phyloP scores from a whole-genome alignment of 2,797 vertebrate species.

The Allenopithecus nigroviridis region DNA sequence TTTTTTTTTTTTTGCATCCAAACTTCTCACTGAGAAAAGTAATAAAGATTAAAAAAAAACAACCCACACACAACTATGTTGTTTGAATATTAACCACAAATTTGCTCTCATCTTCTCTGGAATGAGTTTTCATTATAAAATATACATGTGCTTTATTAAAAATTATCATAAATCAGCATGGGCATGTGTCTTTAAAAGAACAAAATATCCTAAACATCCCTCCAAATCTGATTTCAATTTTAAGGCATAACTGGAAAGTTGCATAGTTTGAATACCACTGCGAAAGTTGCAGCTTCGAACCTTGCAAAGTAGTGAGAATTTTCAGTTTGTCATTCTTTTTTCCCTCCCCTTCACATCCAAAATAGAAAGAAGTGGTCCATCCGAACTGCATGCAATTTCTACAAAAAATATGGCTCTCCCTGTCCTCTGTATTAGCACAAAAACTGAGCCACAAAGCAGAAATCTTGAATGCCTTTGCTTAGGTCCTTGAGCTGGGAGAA shows the following conservation, averaged over 20 bases:
- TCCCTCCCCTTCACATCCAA: background rate
- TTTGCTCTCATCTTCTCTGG: conserved; percentile 2
- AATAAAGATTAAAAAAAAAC: background rate
- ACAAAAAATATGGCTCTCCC: background rate
- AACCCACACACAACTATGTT: background rate
- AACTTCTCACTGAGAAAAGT: background rate
- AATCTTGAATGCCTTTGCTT: background rate
- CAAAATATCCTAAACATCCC: conserved; percentile 1
- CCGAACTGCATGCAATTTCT: background rate
- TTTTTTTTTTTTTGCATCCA: background rate
- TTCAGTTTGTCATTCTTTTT: conserved; percentile 24
- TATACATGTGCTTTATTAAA: conserved; percentile 27
- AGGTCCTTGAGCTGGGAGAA: background rate
- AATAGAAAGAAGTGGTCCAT: background rate
- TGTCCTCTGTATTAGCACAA: background rate
- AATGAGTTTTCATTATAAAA: conserved; percentile 49
- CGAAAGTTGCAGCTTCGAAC: background rate
- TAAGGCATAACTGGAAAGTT: conserved; percentile 40
- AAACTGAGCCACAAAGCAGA: background rate
- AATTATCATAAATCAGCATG: background rate
- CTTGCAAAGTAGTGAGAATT: conserved; percentile 40
- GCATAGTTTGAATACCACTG: conserved; percentile 47
- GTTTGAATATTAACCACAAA: conserved; percentile 17
- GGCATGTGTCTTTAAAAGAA: background rate
- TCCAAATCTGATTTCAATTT: conserved; percentile 72